A percentile compares a stretch with the other conserved stretches of the same genome.
These are phyloP conservation scores for Drosophila parthenogenetica DNA, from an alignment of 2,888 invertebrate genomes.

Conservation along the genomic window DNA sequence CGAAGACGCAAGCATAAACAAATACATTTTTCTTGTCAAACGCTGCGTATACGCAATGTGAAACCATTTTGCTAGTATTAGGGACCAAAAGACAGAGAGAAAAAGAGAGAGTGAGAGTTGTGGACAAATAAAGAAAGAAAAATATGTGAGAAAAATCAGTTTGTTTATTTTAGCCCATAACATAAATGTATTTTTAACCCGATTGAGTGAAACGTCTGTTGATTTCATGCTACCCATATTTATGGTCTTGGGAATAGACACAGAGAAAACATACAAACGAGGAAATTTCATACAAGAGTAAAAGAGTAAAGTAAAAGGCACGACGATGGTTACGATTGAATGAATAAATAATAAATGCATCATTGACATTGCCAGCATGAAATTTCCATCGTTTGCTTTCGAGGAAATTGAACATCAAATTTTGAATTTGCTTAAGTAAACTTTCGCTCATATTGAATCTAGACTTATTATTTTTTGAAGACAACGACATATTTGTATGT, in stretches of 20 bases:
- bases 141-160: conserved; percentile 15
- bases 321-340: conserved; percentile 2
- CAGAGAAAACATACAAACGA: background rate
- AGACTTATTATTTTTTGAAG: background rate
- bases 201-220: conserved; percentile 7
- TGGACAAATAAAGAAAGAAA: conserved; percentile 12
- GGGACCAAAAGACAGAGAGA: background rate
- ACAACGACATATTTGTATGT: background rate
- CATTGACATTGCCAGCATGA: conserved; percentile 35
- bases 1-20: conserved; percentile 21
- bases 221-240: conserved; percentile 3
- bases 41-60: conserved; percentile 26
- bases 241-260: conserved; percentile 11
- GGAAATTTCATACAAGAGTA: background rate
- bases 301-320: conserved; percentile 19
- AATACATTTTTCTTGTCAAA: conserved; percentile 5
- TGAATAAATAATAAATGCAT: conserved; percentile 66
- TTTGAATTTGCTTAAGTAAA: conserved; percentile 5
- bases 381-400: conserved; percentile 31
- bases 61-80: conserved; percentile 32
- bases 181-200: conserved; percentile 28
- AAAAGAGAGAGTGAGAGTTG: background rate
- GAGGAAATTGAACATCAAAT: conserved; percentile 33
- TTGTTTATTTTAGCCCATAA: conserved; percentile 26
- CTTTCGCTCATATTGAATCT: conserved; percentile 3